Evolutionary conservation across 2,113 vertebrate species (phyloP).

Genomic region (Ptyas mucosa): DNA sequence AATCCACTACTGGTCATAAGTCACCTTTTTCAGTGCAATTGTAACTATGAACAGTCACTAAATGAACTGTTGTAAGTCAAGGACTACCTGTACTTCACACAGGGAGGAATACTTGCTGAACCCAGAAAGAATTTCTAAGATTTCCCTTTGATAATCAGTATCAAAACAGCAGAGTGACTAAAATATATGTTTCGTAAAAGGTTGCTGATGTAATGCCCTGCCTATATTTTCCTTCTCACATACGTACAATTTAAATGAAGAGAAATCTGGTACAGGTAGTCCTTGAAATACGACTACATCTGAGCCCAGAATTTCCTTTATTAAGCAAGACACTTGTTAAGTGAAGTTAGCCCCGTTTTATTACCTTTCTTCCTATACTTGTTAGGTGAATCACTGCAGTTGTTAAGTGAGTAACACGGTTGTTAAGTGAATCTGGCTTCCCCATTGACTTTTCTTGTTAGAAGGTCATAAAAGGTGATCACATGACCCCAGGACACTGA

Average conservation of each 20-base stretch:
- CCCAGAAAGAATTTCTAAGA: background rate
- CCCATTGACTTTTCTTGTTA: background rate
- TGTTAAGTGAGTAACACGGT: background rate
- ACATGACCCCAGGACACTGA: background rate
- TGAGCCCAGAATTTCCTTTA: background rate
- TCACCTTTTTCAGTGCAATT: background rate
- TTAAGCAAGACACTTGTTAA: background rate
- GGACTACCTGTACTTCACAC: background rate
- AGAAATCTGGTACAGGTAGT: background rate
- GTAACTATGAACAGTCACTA: background rate
- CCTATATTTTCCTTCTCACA: background rate
- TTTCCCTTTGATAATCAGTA: background rate
- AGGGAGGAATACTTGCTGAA: background rate
- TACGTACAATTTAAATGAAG: background rate
- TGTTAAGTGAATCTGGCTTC: background rate
- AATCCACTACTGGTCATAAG: too few relatives aligned
- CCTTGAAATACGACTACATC: background rate
- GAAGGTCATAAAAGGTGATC: background rate
- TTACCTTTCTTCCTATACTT: background rate
- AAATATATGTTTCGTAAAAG: background rate
- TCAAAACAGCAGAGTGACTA: background rate
- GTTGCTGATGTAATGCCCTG: background rate
- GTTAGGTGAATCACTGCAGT: background rate
- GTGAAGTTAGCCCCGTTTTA: background rate
- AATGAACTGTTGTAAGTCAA: background rate